Evolutionary conservation across 2,888 invertebrate genomes (phyloP), one percentile per base, ranked within the genome.

Genomic region (Orchesellides sinensis): DNA sequence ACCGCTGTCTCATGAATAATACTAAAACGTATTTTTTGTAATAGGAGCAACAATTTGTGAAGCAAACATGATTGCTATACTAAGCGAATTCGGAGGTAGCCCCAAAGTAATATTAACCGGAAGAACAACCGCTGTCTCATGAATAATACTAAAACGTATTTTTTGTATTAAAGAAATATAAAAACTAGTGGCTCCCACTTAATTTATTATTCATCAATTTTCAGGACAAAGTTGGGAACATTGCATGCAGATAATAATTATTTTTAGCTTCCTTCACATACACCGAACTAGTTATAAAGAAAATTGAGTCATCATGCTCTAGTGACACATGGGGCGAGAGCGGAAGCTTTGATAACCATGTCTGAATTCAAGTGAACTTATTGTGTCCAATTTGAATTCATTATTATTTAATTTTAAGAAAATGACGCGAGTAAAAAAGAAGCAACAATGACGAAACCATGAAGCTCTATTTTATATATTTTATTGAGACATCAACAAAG

Each of bases 261-360:
- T 68, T 47, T 8, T 45, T 35, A 27, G 32, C 10, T 17, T 40
- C 45, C 10, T 40, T 1, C 23, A 21, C 52, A 14, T 56, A 40
- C 10, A n/a, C 52, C 19, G 52, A 21, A 21, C 8, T 52, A 17
- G 40, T 66, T 75, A 17, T 40, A 68, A 68, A 32, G 56, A 59
- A 79, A 79, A 79, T 49, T 70, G 79, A 79, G 63, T 70, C 49
- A 54, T 66, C 59, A 59, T 61, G 12, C 17, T 25, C 17, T 35
- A 49, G 66, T 72, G 80, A 80, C 81, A 80, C 80, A 81, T 81
- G 81, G 68, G 68, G 81, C 47, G 81, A 59, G 81, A 74, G 81
- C 81, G 81, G 81, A 74, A 68, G 73, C 74, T 74, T 73, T 74
- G 73, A 73, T 73, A 74, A 29, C 14, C 52, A 54, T 79, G 27